These are phyloP conservation scores for Coelopa frigida DNA, from an alignment of 1,140 invertebrate species.

Conservation along the genomic window DNA sequence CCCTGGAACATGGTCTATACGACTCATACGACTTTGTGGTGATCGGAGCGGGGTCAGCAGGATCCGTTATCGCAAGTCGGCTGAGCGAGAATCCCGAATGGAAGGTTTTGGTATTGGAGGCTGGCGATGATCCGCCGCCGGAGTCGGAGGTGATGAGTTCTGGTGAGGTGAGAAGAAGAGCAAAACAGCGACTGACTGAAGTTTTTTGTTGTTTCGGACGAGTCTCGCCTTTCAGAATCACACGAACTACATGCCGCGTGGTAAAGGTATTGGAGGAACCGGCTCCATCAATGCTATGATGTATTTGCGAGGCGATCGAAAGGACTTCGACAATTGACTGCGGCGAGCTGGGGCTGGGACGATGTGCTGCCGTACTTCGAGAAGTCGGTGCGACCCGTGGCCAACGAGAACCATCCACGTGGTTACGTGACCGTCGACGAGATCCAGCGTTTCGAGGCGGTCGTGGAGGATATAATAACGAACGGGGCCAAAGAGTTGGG, in stretches of 20 bases:
- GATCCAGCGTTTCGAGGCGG: constrained; percentile 5
- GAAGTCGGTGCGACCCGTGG: constrained; percentile 36
- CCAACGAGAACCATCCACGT: constrained; percentile 35
- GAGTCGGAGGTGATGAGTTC: constrained; percentile 42
- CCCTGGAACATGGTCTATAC: constrained; percentile 41
- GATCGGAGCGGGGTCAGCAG: constrained; percentile 60
- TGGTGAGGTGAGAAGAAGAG: too few relatives aligned
- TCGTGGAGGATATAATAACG: constrained; percentile 7
- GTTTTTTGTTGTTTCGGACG: neutral
- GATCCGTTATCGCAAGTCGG: constrained; percentile 49
- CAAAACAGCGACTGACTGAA: neutral
- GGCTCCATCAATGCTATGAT: constrained; percentile 62
- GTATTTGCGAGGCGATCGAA: constrained; percentile 58
- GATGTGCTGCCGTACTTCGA: constrained; percentile 61
- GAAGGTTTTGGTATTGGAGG: constrained; percentile 53
- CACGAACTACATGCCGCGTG: constrained; percentile 50
- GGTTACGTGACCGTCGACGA: constrained; percentile 8
- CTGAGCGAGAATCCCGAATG: constrained; percentile 46
- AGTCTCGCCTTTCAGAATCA: constrained; percentile 28
- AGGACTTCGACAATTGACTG: constrained; percentile 56
- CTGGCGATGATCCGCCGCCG: constrained; percentile 48
- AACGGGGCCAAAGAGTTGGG: constrained; percentile 26
- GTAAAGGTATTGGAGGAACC: constrained; percentile 58
- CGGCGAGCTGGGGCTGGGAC: constrained; percentile 56
- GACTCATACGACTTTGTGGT: constrained; percentile 17